Evolutionary conservation across 2,888 invertebrate genomes (phyloP), one percentile per base, ranked within the genome.

Genomic region (Melanchra persicariae): DNA sequence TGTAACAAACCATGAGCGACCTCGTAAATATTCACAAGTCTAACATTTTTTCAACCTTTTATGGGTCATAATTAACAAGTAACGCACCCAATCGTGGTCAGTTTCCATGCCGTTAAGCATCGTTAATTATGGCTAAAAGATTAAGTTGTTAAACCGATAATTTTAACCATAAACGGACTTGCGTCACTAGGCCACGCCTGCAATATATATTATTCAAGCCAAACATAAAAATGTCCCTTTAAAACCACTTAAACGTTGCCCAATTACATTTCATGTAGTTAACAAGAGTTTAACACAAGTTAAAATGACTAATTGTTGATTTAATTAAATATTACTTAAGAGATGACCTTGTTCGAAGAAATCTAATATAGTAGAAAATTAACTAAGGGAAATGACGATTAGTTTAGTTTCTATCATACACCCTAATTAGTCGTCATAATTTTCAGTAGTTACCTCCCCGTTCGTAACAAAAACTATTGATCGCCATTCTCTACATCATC

Each of bases 51-150:
- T 54, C 45, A 54, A 67, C 30, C 55, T 54, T 81, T 83, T 69
- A 74, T 71, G 54, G 72, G 61, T 62, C 55, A 58, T 70, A 80
- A 67, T 79, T 61, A 65, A 67, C 59, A 47, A 70, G 59, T 43
- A 60, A 62, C 63, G 9, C 57, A 65, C 60, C 66, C 74, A 70
- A 66, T 65, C 64, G 61, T 66, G 69, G 71, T 52, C 72, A 77
- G 65, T 76, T 82, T 74, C 82, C 77, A 78, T 77, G 45, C 55
- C 54, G 60, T 72, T 79, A 60, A 84, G 51, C 78, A 68, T 65
- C 34, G 61, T 63, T 81, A 75, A 86, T 81, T 83, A 76, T 77
- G 79, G 43, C 52, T 45, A 74, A 83, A 78, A 77, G 62, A 84
- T 82, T 78, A 73, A 60, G 65, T 78, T 64, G 64, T 72, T 70